A percentile compares a stretch with the other conserved stretches of the same genome.
Conservation (phyloP, 2,888 invertebrate species). For the Empis livida region DNA sequence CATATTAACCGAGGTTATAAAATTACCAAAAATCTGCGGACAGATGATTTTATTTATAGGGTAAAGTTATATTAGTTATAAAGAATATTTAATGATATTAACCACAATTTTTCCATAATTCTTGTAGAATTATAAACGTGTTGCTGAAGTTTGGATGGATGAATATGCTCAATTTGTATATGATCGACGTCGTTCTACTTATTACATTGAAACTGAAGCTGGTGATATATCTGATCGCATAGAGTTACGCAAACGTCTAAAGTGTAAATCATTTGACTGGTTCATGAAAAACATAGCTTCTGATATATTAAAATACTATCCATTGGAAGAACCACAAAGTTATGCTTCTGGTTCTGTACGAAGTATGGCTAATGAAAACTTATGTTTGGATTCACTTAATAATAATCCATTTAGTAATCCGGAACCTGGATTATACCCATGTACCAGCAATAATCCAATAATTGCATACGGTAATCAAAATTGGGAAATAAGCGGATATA, state of each 20-base stretch:
- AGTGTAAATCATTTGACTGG: slow-evolving; percentile 92
- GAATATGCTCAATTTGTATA: slow-evolving; percentile 85
- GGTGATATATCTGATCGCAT: slow-evolving; percentile 74
- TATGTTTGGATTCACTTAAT: slow-evolving; percentile 58
- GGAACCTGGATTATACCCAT: slow-evolving; percentile 24
- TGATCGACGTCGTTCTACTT: slow-evolving; percentile 43
- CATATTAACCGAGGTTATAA: no score
- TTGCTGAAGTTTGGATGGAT: slow-evolving; percentile 98
- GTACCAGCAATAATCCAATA: slow-evolving; percentile 18
- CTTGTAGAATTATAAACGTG: slow-evolving; percentile 72
- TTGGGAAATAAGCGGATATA: slow-evolving; percentile 21
- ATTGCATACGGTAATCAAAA: slow-evolving; percentile 21
- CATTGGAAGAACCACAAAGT: slow-evolving; percentile 73
- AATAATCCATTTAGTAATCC: slow-evolving; percentile 29
- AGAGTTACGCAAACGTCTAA: slow-evolving; percentile 54
- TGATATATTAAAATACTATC: slow-evolving; percentile 77
- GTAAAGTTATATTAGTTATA: no score
- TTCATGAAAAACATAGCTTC: slow-evolving; percentile 91
- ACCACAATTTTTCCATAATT: no score
- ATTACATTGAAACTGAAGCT: slow-evolving; percentile 21
- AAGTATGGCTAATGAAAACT: slow-evolving; percentile 44
- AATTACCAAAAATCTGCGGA: no score
- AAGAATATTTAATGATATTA: no score
- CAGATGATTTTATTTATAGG: no score
- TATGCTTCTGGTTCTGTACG: slow-evolving; percentile 66